These are phyloP conservation scores for Sialis fuliginosa DNA, from an alignment of 2,888 invertebrate species.

Conservation along the genomic window DNA sequence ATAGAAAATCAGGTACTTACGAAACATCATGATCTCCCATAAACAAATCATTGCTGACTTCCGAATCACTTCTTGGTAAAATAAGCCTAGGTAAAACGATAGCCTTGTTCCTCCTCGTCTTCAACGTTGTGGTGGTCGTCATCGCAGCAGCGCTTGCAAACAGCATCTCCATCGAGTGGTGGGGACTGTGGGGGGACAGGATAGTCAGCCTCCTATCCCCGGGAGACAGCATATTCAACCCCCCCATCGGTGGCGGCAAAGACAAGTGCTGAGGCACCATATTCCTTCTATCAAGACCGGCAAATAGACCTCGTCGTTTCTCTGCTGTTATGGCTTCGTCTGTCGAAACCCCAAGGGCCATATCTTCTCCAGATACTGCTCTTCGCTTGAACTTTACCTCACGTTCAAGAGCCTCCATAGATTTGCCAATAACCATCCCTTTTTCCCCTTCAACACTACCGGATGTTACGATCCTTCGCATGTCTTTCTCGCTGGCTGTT, in stretches of 20 bases:
- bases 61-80: constrained; percentile 57
- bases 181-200: constrained; percentile 62
- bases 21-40: constrained; percentile 43
- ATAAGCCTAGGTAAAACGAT: constrained; percentile 58
- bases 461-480: constrained; percentile 29
- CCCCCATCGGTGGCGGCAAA: constrained; percentile 44
- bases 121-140: constrained; percentile 31
- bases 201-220: constrained; percentile 52
- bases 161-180: constrained; percentile 29
- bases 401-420: constrained; percentile 37
- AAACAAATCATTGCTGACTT: constrained; percentile 37
- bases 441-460: constrained; percentile 27
- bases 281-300: constrained; percentile 39
- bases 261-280: constrained; percentile 47
- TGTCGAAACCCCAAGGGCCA: constrained; percentile 18
- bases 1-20: constrained; percentile 27
- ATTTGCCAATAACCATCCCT: constrained; percentile 19
- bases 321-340: constrained; percentile 34
- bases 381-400: constrained; percentile 36
- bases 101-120: constrained; percentile 49
- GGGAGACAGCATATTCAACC: constrained; percentile 30
- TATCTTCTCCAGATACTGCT: constrained; percentile 42
- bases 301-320: constrained; percentile 46
- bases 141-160: constrained; percentile 32
- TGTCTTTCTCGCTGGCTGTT: constrained; percentile 47